phyloP scores from a whole-genome alignment of 2,888 invertebrate species.

The Folsomia candida region DNA sequence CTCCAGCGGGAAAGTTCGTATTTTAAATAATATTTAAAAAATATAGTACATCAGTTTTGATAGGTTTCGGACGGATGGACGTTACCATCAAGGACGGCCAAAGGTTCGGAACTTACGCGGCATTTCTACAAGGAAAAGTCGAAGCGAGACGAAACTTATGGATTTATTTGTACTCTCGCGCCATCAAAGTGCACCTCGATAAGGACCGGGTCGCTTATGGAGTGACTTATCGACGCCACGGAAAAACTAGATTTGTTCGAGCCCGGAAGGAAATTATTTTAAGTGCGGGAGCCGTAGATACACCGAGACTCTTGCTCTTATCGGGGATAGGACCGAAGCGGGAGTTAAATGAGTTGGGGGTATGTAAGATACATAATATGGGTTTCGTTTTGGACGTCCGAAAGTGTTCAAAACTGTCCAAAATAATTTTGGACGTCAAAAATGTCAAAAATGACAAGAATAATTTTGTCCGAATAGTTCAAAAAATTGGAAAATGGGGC shows the following conservation, averaged over 20 bases:
- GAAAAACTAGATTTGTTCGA: conserved; percentile 34
- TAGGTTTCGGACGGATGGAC: conserved; percentile 40
- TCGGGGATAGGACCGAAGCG: conserved; percentile 40
- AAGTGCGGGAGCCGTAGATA: conserved; percentile 38
- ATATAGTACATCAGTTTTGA: not conserved
- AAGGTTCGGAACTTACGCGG: conserved; percentile 35
- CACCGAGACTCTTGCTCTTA: conserved; percentile 42
- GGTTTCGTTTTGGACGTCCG: not conserved
- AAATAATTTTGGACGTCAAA: no score
- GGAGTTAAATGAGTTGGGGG: conserved; percentile 33
- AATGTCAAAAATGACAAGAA: no score
- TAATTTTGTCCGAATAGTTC: no score
- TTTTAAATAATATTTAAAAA: not conserved
- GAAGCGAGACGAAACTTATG: conserved; percentile 33
- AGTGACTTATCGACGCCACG: conserved; percentile 42
- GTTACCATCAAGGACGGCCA: conserved; percentile 39
- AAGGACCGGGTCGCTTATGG: conserved; percentile 41
- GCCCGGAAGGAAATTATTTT: conserved; percentile 42
- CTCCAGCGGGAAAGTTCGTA: not conserved
- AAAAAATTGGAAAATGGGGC: no score
- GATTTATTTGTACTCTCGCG: conserved; percentile 42
- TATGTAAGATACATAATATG: conserved; percentile 11
- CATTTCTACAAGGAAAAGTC: conserved; percentile 32
- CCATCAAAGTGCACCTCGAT: conserved; percentile 42
- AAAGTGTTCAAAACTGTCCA: no score